Evolutionary conservation across 2,888 invertebrate species (phyloP).

Genomic region (Tinea trinotella): DNA sequence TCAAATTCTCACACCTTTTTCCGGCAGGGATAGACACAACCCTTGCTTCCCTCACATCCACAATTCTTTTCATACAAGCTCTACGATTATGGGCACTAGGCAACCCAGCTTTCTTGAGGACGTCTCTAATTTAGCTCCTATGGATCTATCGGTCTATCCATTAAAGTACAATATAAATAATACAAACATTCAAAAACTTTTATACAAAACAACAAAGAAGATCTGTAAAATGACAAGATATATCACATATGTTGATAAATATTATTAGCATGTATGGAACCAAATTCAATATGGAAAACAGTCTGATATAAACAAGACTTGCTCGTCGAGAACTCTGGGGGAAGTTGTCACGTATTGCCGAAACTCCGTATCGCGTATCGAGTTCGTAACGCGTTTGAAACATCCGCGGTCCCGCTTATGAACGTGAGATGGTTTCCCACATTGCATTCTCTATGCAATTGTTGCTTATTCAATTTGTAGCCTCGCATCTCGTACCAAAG

Average conservation of each 20-base stretch:
- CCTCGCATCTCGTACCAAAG: background rate
- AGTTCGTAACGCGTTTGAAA: conserved; percentile 9
- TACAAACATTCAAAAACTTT: no score
- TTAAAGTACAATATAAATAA: no score
- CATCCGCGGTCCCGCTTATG: conserved; percentile 13
- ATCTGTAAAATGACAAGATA: background rate
- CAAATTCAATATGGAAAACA: conserved; percentile 64
- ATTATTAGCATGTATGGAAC: conserved; percentile 58
- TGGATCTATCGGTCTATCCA: no score
- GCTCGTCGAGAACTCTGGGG: conserved; percentile 36
- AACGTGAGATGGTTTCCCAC: conserved; percentile 14
- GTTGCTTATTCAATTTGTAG: conserved; percentile 16
- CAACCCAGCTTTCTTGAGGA: no score
- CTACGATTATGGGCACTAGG: no score
- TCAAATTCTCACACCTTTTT: no score
- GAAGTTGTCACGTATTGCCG: conserved; percentile 48
- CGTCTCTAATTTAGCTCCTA: no score
- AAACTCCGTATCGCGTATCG: conserved; percentile 27
- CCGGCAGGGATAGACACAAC: no score
- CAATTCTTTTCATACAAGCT: no score
- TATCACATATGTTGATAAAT: conserved; percentile 3
- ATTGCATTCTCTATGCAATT: conserved; percentile 14
- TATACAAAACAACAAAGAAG: no score
- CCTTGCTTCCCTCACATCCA: no score
- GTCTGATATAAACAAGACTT: conserved; percentile 49